Evolutionary conservation across 2,113 vertebrate species (phyloP).

Genomic region (Epinephelus lanceolatus): DNA sequence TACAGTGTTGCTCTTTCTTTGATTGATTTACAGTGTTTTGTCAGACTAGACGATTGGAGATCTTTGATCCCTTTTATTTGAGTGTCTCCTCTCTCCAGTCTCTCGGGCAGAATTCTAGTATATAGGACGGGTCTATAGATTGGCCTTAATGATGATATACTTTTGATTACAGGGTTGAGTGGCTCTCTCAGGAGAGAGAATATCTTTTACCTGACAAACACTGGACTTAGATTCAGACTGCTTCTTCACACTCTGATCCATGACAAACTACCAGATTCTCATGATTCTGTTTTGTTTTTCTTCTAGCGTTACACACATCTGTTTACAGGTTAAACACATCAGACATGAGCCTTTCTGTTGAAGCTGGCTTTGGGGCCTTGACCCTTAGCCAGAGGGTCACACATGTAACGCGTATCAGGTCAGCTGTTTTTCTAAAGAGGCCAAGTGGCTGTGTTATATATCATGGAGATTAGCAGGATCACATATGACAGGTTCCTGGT

Average conservation of each 20-base stretch:
- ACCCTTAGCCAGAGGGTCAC: conserved; percentile 26
- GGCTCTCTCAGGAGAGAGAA: conserved; percentile 21
- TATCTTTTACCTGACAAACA: conserved; percentile 1
- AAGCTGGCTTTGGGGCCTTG: not conserved
- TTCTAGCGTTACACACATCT: not conserved
- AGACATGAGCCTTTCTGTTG: not conserved
- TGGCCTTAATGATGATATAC: conserved; percentile 35
- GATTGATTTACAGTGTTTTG: conserved; percentile 66
- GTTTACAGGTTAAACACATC: conserved; percentile 9
- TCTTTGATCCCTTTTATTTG: conserved; percentile 54
- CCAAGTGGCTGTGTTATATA: conserved; percentile 51
- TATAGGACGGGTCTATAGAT: conserved; percentile 24
- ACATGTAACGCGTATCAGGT: conserved; percentile 29
- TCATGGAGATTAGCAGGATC: conserved; percentile 68
- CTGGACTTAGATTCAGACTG: not conserved
- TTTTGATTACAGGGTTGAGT: conserved; percentile 44
- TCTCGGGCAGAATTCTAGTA: conserved; percentile 11
- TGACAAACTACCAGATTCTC: not conserved
- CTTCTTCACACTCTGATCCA: not conserved
- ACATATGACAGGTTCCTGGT: conserved; percentile 61
- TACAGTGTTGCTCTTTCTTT: conserved; percentile 55
- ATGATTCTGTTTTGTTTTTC: not conserved
- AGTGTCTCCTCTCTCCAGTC: conserved; percentile 27
- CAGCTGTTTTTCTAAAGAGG: conserved; percentile 42
- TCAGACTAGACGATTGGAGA: conserved; percentile 41